These are phyloP conservation scores for Oikopleura dioica DNA, from an alignment of 23 tunicate genomes.

Conservation along the genomic window DNA sequence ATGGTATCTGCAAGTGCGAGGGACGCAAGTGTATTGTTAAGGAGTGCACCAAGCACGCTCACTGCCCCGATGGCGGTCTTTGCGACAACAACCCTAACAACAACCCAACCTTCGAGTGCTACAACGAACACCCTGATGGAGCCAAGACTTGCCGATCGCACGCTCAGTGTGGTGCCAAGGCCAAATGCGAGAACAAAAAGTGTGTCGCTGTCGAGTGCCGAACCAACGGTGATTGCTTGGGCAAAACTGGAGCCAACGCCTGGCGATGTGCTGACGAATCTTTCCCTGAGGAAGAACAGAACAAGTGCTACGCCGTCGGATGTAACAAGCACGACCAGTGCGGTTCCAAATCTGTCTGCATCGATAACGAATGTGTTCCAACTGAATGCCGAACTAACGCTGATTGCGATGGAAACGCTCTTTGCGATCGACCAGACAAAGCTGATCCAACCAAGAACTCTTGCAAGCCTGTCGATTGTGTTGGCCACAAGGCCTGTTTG, in stretches of 20 bases:
- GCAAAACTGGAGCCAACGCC: not conserved
- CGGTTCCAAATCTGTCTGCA: not conserved
- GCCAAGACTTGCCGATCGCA: not conserved
- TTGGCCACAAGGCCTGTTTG: not conserved
- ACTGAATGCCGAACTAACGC: not conserved
- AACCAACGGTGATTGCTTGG: not conserved
- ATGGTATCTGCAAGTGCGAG: not conserved
- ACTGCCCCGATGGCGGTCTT: not conserved
- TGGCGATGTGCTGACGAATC: not conserved
- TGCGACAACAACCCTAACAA: not conserved
- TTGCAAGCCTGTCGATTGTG: not conserved
- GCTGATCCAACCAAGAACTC: not conserved
- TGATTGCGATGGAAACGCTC: not conserved
- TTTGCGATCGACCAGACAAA: not conserved
- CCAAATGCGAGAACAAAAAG: not conserved
- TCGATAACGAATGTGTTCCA: not conserved
- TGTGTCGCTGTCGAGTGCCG: not conserved
- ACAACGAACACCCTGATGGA: not conserved
- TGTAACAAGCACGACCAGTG: not conserved
- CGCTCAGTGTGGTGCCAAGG: not conserved
- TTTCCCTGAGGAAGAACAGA: not conserved
- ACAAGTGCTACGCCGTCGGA: not conserved
- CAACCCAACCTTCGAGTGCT: too few species aligned
- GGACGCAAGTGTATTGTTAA: not conserved
- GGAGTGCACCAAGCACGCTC: not conserved